Evolutionary conservation across 2,797 vertebrate species (phyloP).

Genomic region (Tokudaia tokunoshimensis): DNA sequence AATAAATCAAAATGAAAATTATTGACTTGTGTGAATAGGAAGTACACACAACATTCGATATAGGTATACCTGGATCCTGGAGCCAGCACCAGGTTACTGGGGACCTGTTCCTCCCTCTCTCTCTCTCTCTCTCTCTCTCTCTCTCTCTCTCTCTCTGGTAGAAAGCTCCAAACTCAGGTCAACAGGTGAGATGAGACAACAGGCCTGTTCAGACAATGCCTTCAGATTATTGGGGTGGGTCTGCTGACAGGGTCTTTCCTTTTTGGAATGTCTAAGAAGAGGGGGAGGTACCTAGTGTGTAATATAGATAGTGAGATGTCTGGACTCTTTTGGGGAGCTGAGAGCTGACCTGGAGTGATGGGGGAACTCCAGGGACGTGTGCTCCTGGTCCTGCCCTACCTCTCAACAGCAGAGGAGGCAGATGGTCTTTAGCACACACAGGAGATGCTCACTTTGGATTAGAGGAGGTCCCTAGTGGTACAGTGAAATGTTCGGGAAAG

Average conservation of each 20-base stretch:
- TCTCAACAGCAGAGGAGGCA: neutral
- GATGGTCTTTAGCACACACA: neutral
- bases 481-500: neutral
- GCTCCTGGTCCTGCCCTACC: neutral
- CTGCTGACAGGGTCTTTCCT: neutral
- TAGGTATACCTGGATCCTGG: neutral
- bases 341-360: neutral
- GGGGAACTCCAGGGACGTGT: neutral
- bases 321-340: neutral
- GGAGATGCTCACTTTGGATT: neutral
- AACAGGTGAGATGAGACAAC: neutral
- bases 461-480: neutral
- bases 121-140: neutral
- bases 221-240: neutral
- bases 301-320: neutral
- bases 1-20: slow-evolving; percentile 1
- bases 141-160: neutral
- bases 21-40: neutral
- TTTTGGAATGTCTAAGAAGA: neutral
- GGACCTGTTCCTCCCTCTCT: neutral
- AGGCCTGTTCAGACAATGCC: neutral
- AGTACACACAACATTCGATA: neutral
- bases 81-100: neutral
- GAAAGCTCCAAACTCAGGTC: neutral
- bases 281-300: neutral